Base-by-base conservation (phyloP, 2,888 invertebrate genomes). In the Ochropleura leucogaster region DNA sequence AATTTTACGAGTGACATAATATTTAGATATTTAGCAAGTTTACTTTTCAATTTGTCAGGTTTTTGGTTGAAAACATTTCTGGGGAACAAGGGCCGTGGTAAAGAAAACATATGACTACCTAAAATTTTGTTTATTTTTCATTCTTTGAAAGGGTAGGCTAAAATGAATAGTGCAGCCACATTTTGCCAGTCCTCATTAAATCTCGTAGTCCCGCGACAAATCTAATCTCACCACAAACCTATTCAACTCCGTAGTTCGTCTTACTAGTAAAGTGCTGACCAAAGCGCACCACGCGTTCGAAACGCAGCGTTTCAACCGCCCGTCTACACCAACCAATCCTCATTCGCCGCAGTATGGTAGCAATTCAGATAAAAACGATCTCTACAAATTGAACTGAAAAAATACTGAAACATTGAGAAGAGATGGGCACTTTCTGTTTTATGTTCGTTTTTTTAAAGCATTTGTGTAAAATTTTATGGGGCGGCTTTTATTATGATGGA, bases 291-390 rank as follows among this genome's bases (percentile, higher is more conserved):
- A 10, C 18, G 64, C 65, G 59, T 44, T 20, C 16, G 53, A 81
- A 76, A 74, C 78, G 82, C 64, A 4, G 76, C 84, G 83, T 84
- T 68, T 72, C 5, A 77, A 79, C 68, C 90, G 91, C 88, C 53
- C 77, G 92, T 91, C 80, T 91, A 80, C 63, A 73, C 16, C 30
- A 55, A 62, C 74, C 92, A 87, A 89, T 91, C 90, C 92, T 91
- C 90, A 84, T 84, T 89, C 80, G 84, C 82, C 81, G 90, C 89
- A 91, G 95, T 89, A 92, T 96, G 96, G 96, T 96, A 96, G 96
- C 96, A 96, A 96, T 96, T 94, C 94, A 96, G 96, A 96, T 96
- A 96, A 94, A 93, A 92, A 87, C 89, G 86, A 91, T 93, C 92
- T 91, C 92, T 91, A 96, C 95, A 95, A 96, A 96, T 96, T 96